A percentile compares a stretch with the other conserved stretches of the same genome.
Conservation (phyloP, 2,888 invertebrate genomes). For the Hylaea fasciaria region DNA sequence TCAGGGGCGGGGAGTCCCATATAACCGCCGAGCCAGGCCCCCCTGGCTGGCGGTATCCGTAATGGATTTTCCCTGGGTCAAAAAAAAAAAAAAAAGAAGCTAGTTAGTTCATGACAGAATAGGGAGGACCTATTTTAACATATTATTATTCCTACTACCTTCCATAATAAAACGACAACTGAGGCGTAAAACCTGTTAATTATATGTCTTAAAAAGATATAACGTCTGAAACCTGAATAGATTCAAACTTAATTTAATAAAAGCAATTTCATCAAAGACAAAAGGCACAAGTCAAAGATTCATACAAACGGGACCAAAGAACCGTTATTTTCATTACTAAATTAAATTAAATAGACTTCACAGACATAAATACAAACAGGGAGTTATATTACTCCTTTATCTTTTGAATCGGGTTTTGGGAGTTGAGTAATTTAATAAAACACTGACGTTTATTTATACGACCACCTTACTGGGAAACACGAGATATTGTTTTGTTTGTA, state of each 20-base stretch:
- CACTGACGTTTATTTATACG: constrained; percentile 36
- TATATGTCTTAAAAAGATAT: constrained; percentile 18
- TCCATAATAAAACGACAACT: background rate
- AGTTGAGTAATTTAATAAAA: constrained; percentile 55
- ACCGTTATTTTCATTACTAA: constrained; percentile 27
- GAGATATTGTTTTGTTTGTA: too few relatives aligned
- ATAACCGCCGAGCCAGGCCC: too few relatives aligned
- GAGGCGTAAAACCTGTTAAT: background rate
- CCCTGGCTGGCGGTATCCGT: too few relatives aligned
- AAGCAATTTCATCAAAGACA: constrained; percentile 28
- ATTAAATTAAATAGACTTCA: constrained; percentile 27
- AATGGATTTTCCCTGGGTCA: too few relatives aligned
- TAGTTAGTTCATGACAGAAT: too few relatives aligned
- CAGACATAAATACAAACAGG: constrained; percentile 50
- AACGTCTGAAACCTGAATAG: constrained; percentile 21
- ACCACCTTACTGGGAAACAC: too few relatives aligned
- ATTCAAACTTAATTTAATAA: constrained; percentile 24
- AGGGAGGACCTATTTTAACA: too few relatives aligned
- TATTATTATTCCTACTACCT: too few relatives aligned
- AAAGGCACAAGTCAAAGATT: constrained; percentile 23
- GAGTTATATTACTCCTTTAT: constrained; percentile 45
- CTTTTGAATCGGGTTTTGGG: constrained; percentile 56
- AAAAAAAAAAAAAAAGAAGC: too few relatives aligned
- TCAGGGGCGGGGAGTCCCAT: too few relatives aligned
- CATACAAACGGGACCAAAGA: constrained; percentile 13